Evolutionary conservation across 1,140 invertebrate genomes (phyloP), one percentile per base, ranked within the genome.

Genomic region (Drosophila oshimai): DNA sequence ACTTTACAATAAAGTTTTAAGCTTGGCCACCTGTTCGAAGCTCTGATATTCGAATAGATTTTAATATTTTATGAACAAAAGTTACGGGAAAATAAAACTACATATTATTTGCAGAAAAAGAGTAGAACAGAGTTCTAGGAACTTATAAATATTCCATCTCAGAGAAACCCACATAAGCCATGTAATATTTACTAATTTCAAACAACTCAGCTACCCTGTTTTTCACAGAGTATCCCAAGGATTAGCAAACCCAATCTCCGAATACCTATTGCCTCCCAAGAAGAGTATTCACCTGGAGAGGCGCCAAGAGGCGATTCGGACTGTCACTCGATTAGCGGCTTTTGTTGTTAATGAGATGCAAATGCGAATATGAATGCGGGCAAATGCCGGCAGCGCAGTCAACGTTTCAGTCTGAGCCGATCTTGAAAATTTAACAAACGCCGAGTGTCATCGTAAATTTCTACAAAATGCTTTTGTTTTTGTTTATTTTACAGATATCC

Each of bases 341-440:
- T 71, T 72, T 53, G 69, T 72, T 72, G 55, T 62, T 73, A 72
- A 73, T 73, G 41, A 73, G 31, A 73, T 73, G 41, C 69, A 61
- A 73, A 73, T 71, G 46, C 65, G 26, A 60, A 60, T 65, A 50
- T 31, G 54, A 60, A 71, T 70, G 62, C 64, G 26, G 42, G 62
- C 62, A 28, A 44, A 53, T 29, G 61, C 37, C 62, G 26, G 24
- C 22, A 37, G 60, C 9, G 18, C 22, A 34, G 51, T 22, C 7
- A 15, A 22, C 12, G 18, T 37, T 34, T 15, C 6, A 62, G 22
- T 18, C 39, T 20, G 12, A 49, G 34, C 20, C 61, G 39, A 57
- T 33, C 67, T 58, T 49, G 44, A 60, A 71, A 57, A 20, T 47
- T 24, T 6, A 71, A 22, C 39, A 67, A 49, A 36, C 51, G 22